A percentile compares a stretch with the other conserved stretches of the same genome.
These are phyloP conservation scores for Rhinichthys klamathensis DNA, from an alignment of 2,113 vertebrate genomes.

Conservation along the genomic window DNA sequence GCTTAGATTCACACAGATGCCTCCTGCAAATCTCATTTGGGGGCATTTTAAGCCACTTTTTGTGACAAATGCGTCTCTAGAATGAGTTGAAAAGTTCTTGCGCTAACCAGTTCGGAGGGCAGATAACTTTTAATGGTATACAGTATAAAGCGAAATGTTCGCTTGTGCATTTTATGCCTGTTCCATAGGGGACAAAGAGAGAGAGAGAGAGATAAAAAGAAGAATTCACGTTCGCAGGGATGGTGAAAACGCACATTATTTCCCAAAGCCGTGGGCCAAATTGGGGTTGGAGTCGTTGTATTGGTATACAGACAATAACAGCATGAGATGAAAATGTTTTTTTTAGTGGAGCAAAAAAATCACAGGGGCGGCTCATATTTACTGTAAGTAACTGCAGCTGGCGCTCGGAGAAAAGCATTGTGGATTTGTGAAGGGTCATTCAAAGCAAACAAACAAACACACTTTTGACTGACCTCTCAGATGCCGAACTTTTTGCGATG, in stretches of 20 bases:
- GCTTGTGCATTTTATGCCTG: background rate
- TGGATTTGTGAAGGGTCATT: slow-evolving; percentile 4
- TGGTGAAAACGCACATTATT: background rate
- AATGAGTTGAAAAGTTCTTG: slow-evolving; percentile 1
- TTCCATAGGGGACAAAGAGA: background rate
- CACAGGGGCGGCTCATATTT: background rate
- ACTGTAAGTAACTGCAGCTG: slow-evolving; percentile 13
- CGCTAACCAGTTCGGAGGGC: background rate
- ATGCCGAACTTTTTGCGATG: background rate
- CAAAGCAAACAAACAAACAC: background rate
- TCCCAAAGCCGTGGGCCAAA: background rate
- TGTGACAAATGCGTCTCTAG: background rate
- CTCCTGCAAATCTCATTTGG: background rate
- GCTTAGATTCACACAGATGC: background rate
- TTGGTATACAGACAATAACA: slow-evolving; percentile 28
- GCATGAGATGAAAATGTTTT: slow-evolving; percentile 18
- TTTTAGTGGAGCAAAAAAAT: slow-evolving; percentile 5
- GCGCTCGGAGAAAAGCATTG: background rate
- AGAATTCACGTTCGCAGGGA: background rate
- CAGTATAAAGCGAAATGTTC: background rate
- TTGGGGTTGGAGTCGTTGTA: slow-evolving; percentile 4
- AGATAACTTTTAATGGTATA: slow-evolving; percentile 23
- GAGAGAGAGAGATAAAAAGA: background rate
- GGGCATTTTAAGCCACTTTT: slow-evolving; percentile 19
- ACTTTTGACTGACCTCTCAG: background rate